phyloP scores from a whole-genome alignment of 2,888 invertebrate genomes.

The Dioctria linearis region DNA sequence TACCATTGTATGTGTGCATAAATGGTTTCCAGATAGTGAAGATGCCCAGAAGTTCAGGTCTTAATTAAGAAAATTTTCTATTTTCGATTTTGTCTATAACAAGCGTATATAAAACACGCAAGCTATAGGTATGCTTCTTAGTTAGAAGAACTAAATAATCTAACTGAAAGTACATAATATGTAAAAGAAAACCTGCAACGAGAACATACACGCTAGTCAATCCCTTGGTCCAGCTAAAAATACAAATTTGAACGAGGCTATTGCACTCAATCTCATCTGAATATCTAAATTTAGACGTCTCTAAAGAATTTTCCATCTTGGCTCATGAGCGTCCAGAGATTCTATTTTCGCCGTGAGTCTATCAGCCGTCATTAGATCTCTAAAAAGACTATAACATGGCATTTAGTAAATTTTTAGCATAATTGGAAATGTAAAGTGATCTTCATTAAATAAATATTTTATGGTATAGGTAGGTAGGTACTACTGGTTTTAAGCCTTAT shows the following conservation, averaged over 20 bases:
- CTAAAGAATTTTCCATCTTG: conserved; percentile 48
- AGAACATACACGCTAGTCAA: not conserved
- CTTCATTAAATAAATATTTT: not conserved
- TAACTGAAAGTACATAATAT: not conserved
- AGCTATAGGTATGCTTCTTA: too few species aligned
- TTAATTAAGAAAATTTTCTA: conserved; percentile 52
- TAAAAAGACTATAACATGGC: conserved; percentile 9
- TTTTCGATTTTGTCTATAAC: conserved; percentile 45
- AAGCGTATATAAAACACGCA: not conserved
- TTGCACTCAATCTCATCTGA: conserved; percentile 47
- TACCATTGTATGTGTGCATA: not conserved
- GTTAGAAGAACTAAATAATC: too few species aligned
- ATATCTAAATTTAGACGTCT: conserved; percentile 42
- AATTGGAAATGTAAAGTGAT: conserved; percentile 17
- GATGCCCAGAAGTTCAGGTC: conserved; percentile 40
- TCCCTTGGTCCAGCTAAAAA: conserved; percentile 53
- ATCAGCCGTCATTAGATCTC: not conserved
- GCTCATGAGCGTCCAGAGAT: conserved; percentile 45
- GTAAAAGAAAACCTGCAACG: conserved; percentile 36
- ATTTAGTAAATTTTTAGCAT: conserved; percentile 37
- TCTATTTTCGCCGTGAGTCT: conserved; percentile 30
- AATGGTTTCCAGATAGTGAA: conserved; percentile 27
- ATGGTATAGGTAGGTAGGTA: not conserved
- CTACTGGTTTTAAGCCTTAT: not conserved
- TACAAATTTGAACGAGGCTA: conserved; percentile 45